A percentile compares a stretch with the other conserved stretches of the same genome.
phyloP scores from a whole-genome alignment of 1,140 invertebrate species.

The Penaeus vannamei region DNA sequence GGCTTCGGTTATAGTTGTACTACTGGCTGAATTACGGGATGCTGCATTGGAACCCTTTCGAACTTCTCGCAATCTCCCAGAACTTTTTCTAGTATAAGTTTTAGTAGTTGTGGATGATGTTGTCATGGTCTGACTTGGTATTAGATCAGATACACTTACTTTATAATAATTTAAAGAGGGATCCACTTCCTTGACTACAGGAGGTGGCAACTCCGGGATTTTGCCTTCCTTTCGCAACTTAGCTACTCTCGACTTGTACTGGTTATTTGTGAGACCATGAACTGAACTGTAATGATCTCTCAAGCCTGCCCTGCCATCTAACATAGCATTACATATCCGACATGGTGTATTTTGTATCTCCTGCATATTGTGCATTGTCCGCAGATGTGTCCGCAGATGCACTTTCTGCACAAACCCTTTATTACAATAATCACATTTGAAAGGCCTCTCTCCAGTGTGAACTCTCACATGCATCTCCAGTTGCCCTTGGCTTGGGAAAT shows the following conservation, averaged over 20 bases:
- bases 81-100: neutral
- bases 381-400: constrained; percentile 65
- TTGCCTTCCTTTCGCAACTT: constrained; percentile 67
- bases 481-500: constrained; percentile 68
- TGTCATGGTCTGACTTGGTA: neutral
- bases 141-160: constrained; percentile 59
- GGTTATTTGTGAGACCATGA: constrained; percentile 64
- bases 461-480: constrained; percentile 67
- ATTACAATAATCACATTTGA: constrained; percentile 64
- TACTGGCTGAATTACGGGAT: constrained; percentile 23
- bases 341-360: constrained; percentile 66
- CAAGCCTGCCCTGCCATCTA: constrained; percentile 63
- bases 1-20: constrained; percentile 20
- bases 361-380: constrained; percentile 67
- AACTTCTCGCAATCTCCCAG: constrained; percentile 16
- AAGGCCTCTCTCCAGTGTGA: constrained; percentile 67
- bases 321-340: constrained; percentile 64
- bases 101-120: neutral
- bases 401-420: constrained; percentile 67
- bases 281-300: constrained; percentile 62
- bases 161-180: constrained; percentile 66
- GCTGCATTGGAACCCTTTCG: constrained; percentile 30
- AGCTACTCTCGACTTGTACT: constrained; percentile 66
- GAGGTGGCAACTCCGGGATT: constrained; percentile 66
- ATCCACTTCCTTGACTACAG: constrained; percentile 66